A percentile compares a stretch with the other conserved stretches of the same genome.
phyloP scores from a whole-genome alignment of 2,113 vertebrate genomes.

The Piaya cayana region DNA sequence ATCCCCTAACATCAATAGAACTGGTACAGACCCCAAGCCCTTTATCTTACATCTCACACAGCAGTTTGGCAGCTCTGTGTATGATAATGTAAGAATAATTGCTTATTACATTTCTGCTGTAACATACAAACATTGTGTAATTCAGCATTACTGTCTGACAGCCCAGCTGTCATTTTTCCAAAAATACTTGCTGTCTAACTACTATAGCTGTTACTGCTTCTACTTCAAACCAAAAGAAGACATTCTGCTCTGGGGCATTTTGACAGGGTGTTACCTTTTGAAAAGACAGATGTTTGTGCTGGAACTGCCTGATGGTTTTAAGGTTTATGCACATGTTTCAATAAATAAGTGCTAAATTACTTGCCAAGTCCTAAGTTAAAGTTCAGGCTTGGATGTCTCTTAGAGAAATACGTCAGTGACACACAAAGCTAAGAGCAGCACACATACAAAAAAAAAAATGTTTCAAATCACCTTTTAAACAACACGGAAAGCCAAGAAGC shows the following conservation, averaged over 20 bases:
- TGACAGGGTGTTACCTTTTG: constrained; percentile 58
- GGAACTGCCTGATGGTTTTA: constrained; percentile 18
- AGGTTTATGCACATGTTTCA: constrained; percentile 16
- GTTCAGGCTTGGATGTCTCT: background rate
- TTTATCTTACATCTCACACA: constrained; percentile 30
- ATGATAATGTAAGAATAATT: constrained; percentile 63
- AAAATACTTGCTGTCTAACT: constrained; percentile 61
- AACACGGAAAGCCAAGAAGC: background rate
- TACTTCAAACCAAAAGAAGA: constrained; percentile 30
- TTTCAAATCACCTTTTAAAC: background rate
- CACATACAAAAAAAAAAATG: background rate
- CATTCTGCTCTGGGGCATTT: constrained; percentile 59
- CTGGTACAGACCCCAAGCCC: background rate
- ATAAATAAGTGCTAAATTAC: constrained; percentile 50
- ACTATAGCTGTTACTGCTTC: constrained; percentile 7
- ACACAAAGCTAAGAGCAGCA: background rate
- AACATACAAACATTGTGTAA: constrained; percentile 55
- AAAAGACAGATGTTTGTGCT: constrained; percentile 59
- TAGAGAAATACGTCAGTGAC: background rate
- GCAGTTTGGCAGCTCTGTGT: constrained; percentile 24
- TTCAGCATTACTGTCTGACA: constrained; percentile 66
- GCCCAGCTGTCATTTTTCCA: constrained; percentile 67
- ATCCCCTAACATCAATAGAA: background rate
- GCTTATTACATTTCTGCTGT: constrained; percentile 56
- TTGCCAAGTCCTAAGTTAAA: background rate